A percentile compares a stretch with the other conserved stretches of the same genome.
Conservation (phyloP, 1,140 invertebrate genomes). For the Pemphigus obesinymphae region DNA sequence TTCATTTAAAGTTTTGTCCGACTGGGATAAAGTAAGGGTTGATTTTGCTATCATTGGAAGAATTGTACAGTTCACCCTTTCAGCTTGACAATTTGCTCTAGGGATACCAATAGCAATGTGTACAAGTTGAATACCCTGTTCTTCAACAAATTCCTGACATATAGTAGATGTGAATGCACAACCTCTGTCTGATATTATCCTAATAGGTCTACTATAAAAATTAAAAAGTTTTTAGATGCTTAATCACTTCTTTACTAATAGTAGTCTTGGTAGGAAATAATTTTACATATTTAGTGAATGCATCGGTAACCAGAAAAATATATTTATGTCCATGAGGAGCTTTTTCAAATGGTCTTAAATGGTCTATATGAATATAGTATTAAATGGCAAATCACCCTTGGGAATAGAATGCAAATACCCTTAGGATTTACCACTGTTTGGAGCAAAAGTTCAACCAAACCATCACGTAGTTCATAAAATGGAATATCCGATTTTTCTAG, state of each 20-base stretch:
- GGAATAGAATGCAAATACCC: not conserved
- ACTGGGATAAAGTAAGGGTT: too few relatives aligned
- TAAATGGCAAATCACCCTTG: too few relatives aligned
- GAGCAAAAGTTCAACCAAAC: not conserved
- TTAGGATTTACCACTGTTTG: not conserved
- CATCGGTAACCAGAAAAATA: too few relatives aligned
- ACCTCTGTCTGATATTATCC: too few relatives aligned
- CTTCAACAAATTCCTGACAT: conserved; percentile 42
- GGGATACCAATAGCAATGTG: too few relatives aligned
- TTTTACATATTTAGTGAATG: conserved; percentile 46
- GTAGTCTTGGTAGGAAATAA: conserved; percentile 42
- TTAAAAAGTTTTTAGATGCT: conserved; percentile 25
- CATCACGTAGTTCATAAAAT: too few relatives aligned
- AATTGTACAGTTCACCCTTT: too few relatives aligned
- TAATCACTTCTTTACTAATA: too few relatives aligned
- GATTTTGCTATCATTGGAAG: too few relatives aligned
- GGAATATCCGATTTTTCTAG: too few relatives aligned
- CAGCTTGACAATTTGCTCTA: conserved; percentile 14
- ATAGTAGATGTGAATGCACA: conserved; percentile 43
- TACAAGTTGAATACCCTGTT: conserved; percentile 1
- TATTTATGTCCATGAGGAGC: too few relatives aligned
- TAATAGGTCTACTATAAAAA: conserved; percentile 42
- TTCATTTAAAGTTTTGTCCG: too few relatives aligned
- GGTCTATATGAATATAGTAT: conserved; percentile 16
- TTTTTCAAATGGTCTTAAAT: not conserved